Evolutionary conservation across 2,113 vertebrate genomes (phyloP).

Genomic region (Fulica atra): DNA sequence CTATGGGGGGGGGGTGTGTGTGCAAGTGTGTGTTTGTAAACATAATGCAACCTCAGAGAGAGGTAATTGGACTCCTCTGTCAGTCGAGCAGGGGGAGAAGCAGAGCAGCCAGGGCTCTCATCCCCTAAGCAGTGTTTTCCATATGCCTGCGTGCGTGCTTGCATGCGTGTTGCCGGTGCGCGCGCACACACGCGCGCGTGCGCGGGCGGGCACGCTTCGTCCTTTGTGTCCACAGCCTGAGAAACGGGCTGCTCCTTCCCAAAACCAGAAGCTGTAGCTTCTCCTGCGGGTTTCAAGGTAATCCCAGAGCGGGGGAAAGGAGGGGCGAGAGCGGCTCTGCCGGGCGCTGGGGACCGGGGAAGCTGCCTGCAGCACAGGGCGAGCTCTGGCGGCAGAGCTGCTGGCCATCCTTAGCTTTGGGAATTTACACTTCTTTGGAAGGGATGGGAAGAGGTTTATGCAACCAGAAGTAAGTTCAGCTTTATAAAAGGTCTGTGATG

Average conservation of each 20-base stretch:
- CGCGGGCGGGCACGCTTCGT: rapidly evolving
- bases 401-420: rapidly evolving
- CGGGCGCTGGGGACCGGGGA: not conserved
- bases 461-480: constrained; percentile 20
- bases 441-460: not conserved
- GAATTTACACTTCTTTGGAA: not conserved
- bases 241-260: not conserved
- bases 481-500: constrained; percentile 64
- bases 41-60: not conserved
- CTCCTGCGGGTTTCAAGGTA: not conserved
- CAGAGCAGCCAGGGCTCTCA: not conserved
- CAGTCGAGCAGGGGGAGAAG: rapidly evolving
- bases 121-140: not conserved
- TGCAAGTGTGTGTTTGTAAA: not conserved
- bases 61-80: not conserved
- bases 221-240: not conserved
- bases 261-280: not conserved
- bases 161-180: not conserved
- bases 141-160: not conserved
- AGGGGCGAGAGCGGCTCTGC: not conserved
- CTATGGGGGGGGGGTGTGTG: rapidly evolving
- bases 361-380: not conserved
- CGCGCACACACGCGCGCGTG: rapidly evolving
- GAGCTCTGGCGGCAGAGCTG: not conserved
- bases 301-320: not conserved